A percentile compares a stretch with the other conserved stretches of the same genome.
These are phyloP conservation scores for Cotesia chilonis DNA, from an alignment of 1,140 invertebrate genomes.

Conservation along the genomic window DNA sequence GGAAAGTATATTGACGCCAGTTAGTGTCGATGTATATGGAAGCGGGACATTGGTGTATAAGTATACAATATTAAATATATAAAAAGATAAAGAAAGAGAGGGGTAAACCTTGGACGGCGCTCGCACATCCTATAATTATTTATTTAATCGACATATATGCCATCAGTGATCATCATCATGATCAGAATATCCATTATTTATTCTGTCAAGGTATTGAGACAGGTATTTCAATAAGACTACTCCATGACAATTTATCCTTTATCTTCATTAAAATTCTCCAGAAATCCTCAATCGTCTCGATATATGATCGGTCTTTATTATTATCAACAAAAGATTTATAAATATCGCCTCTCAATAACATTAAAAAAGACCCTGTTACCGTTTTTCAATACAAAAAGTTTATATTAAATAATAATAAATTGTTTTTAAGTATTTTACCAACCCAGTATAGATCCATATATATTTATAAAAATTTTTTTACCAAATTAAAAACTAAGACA, in stretches of 20 bases:
- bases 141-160: constrained; percentile 37
- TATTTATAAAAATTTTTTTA: too few species aligned
- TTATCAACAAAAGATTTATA: too few species aligned
- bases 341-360: too few species aligned
- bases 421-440: too few species aligned
- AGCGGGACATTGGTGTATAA: background rate
- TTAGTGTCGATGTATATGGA: too few species aligned
- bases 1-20: constrained; percentile 38
- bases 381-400: too few species aligned
- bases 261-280: constrained; percentile 15
- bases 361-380: too few species aligned
- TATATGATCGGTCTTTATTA: background rate
- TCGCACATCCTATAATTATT: constrained; percentile 36
- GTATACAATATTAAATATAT: constrained; percentile 1
- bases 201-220: constrained; percentile 37
- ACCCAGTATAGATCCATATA: too few species aligned
- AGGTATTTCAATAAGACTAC: constrained; percentile 28
- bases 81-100: background rate
- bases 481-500: too few species aligned
- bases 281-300: constrained; percentile 12
- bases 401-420: too few species aligned
- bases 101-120: constrained; percentile 23
- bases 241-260: constrained; percentile 12
- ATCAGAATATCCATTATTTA: constrained; percentile 40
- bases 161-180: constrained; percentile 29